phyloP scores from a whole-genome alignment of 2,888 invertebrate genomes.

The Nebria brevicollis region DNA sequence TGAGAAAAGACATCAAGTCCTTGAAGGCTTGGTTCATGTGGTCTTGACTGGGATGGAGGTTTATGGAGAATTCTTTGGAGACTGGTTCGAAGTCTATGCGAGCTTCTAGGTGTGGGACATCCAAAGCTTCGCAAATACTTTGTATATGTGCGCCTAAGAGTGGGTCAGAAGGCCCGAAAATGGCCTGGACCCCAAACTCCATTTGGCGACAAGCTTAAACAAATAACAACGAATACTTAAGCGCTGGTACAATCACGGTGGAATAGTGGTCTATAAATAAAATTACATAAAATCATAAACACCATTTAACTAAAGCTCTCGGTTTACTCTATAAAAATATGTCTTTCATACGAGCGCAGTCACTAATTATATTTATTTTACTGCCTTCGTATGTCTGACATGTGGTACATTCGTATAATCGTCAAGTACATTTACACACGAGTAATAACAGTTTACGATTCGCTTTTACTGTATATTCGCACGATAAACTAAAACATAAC shows the following conservation, averaged over 20 bases:
- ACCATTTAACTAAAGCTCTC: too few relatives aligned
- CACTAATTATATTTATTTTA: background rate
- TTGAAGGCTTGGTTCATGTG: constrained; percentile 84
- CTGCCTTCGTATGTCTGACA: background rate
- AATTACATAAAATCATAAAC: too few relatives aligned
- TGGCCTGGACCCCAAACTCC: constrained; percentile 84
- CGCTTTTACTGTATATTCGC: too few relatives aligned
- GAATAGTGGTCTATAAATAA: background rate
- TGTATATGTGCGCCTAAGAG: constrained; percentile 84
- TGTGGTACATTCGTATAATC: too few relatives aligned
- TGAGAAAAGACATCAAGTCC: constrained; percentile 86
- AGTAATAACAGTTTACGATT: too few relatives aligned
- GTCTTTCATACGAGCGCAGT: background rate
- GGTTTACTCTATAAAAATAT: background rate
- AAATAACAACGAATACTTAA: background rate
- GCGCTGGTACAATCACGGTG: background rate
- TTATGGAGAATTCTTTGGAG: constrained; percentile 82
- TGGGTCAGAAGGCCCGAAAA: constrained; percentile 89
- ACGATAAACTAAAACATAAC: too few relatives aligned
- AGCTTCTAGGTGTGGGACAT: constrained; percentile 90
- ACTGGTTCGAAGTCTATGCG: constrained; percentile 73
- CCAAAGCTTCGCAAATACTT: constrained; percentile 87
- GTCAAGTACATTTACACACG: too few relatives aligned
- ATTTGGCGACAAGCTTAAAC: constrained; percentile 81
- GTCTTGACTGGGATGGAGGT: constrained; percentile 86